phyloP scores from a whole-genome alignment of 1,140 invertebrate genomes.

The Scylla paramamosain region DNA sequence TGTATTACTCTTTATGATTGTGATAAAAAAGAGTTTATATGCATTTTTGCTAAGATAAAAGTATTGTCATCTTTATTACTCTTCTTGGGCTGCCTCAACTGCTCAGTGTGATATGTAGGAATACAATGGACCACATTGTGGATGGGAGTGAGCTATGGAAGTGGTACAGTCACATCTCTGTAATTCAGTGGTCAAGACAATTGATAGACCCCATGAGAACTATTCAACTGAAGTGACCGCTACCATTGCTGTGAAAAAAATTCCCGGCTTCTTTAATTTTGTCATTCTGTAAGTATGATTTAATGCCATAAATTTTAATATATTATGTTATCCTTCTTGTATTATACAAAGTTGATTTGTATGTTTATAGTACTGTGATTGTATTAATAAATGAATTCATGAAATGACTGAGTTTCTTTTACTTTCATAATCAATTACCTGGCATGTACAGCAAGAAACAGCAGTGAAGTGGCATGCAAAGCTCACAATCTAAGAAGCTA shows the following conservation, averaged over 20 bases:
- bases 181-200: background rate
- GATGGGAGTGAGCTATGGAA: background rate
- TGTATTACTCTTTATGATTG: background rate
- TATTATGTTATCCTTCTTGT: slow-evolving; percentile 62
- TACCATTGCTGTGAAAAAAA: background rate
- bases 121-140: slow-evolving; percentile 13
- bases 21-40: background rate
- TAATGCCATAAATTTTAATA: slow-evolving; percentile 72
- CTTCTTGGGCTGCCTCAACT: slow-evolving; percentile 1
- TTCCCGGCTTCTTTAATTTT: background rate
- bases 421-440: no score
- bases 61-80: slow-evolving; percentile 16
- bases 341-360: slow-evolving; percentile 72
- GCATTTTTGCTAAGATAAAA: background rate
- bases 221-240: background rate
- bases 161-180: background rate
- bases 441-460: no score
- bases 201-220: background rate
- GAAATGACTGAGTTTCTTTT: background rate
- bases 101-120: slow-evolving; percentile 12
- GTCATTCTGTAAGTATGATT: slow-evolving; percentile 62
- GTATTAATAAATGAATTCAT: slow-evolving; percentile 69
- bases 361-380: slow-evolving; percentile 75
- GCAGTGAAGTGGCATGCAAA: no score
- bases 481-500: no score